Evolutionary conservation across 2,888 invertebrate genomes (phyloP).

Genomic region (Agrotis segetum): DNA sequence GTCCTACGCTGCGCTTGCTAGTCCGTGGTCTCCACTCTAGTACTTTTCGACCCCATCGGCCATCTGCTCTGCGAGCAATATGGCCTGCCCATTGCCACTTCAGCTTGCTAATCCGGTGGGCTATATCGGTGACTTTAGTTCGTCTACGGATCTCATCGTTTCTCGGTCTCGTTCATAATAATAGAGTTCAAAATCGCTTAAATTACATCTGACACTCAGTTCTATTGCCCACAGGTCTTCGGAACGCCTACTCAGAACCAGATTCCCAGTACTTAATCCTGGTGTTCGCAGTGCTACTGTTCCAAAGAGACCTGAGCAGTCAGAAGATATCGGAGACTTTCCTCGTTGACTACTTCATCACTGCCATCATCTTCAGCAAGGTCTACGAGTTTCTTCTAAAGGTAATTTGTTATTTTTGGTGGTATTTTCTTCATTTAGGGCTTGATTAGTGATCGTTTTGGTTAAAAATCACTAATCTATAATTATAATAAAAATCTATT

Average conservation of each 20-base stretch:
- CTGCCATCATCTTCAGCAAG: constrained; percentile 96
- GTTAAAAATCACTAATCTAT: no score
- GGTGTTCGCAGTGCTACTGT: constrained; percentile 97
- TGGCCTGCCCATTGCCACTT: no score
- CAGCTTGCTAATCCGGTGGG: no score
- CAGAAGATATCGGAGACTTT: constrained; percentile 95
- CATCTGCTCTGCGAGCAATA: no score
- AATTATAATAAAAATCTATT: no score
- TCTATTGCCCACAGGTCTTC: constrained; percentile 90
- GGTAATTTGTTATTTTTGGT: constrained; percentile 83
- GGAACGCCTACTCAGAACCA: constrained; percentile 97
- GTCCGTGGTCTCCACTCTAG: no score
- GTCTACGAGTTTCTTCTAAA: constrained; percentile 98
- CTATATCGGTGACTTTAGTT: no score
- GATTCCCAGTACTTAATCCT: constrained; percentile 97
- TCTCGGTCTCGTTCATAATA: not conserved
- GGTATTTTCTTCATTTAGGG: not conserved
- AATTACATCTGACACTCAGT: not conserved
- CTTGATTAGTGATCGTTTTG: no score
- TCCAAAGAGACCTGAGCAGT: constrained; percentile 94
- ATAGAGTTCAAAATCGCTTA: not conserved
- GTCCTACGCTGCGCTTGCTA: no score
- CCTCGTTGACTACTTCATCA: constrained; percentile 97
- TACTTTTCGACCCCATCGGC: no score
- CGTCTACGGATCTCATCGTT: no score